Evolutionary conservation across 2,888 invertebrate genomes (phyloP).

Genomic region (Nemurella pictetii): DNA sequence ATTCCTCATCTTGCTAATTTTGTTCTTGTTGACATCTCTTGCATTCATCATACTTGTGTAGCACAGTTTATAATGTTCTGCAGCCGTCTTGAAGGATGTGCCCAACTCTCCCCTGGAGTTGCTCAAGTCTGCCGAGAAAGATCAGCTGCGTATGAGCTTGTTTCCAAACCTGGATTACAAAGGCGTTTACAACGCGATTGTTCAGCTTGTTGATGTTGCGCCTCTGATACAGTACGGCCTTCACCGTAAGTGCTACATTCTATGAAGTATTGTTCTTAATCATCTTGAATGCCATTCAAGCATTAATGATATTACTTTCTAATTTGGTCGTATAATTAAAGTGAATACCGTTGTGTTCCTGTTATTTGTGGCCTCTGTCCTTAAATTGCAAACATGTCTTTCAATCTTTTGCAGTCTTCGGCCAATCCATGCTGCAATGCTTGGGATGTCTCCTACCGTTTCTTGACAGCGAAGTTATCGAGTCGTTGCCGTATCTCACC

Average conservation of each 20-base stretch:
- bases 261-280: no score
- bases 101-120: conserved; percentile 90
- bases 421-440: conserved; percentile 90
- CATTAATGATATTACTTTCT: no score
- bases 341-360: no score
- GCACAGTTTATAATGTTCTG: no score
- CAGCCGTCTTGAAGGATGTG: conserved; percentile 96
- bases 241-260: conserved; percentile 64
- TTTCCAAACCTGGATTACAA: conserved; percentile 98
- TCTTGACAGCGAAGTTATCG: conserved; percentile 93
- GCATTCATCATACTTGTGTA: no score
- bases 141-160: conserved; percentile 81
- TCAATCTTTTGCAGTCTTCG: conserved; percentile 79
- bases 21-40: no score
- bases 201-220: conserved; percentile 90
- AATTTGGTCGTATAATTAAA: no score
- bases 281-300: no score
- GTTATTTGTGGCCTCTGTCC: no score
- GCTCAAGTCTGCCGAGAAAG: conserved; percentile 84
- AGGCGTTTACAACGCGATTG: conserved; percentile 88
- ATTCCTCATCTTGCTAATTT: no score
- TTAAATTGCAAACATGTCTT: no score
- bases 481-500: conserved; percentile 91
- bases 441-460: conserved; percentile 94
- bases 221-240: conserved; percentile 87